Conservation (phyloP, 2,797 vertebrate species). For the Sphenopsis melanotis region DNA sequence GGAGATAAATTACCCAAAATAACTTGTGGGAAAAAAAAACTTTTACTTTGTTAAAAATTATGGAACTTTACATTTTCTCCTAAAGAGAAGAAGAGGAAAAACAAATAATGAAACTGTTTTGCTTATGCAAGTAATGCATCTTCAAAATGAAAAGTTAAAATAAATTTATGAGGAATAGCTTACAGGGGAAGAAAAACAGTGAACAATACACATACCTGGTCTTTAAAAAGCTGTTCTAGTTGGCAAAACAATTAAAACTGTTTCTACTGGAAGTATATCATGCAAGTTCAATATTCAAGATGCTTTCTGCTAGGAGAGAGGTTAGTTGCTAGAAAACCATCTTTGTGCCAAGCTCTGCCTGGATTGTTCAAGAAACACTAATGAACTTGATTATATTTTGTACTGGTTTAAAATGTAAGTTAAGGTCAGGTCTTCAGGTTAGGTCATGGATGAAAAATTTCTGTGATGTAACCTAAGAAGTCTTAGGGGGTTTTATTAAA, state of each 20-base stretch:
- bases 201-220: not conserved
- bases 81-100: not conserved
- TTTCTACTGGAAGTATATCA: not conserved
- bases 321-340: not conserved
- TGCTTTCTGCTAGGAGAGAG: not conserved
- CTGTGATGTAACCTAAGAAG: not conserved
- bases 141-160: not conserved
- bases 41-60: not conserved
- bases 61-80: not conserved
- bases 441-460: not conserved
- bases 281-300: not conserved
- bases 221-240: not conserved
- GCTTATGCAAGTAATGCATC: not conserved
- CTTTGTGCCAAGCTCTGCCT: not conserved
- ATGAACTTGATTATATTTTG: not conserved
- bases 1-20: not conserved
- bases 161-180: not conserved
- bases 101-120: not conserved
- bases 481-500: not conserved
- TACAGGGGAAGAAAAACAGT: not conserved
- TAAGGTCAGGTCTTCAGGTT: not conserved
- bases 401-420: not conserved
- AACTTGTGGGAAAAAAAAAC: accelerated
- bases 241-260: not conserved
- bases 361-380: not conserved